phyloP scores from a whole-genome alignment of 1,140 invertebrate species.

The Papilio dardanus region DNA sequence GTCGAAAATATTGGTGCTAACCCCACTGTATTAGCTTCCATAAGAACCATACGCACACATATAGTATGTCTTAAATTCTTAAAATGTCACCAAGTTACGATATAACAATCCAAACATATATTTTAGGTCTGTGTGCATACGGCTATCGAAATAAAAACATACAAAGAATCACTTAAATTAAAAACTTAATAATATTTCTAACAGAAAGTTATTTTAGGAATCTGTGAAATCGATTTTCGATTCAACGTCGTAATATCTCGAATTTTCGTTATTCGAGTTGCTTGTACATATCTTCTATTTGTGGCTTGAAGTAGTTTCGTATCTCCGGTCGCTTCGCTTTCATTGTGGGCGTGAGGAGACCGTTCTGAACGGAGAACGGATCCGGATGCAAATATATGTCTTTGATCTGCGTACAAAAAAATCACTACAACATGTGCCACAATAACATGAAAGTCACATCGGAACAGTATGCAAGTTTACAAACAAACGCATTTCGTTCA shows the following conservation, averaged over 20 bases:
- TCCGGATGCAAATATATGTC: constrained; percentile 97
- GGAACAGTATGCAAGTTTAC: too few relatives aligned
- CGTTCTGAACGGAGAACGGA: constrained; percentile 98
- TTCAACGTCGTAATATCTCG: constrained; percentile 30
- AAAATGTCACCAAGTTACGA: neutral
- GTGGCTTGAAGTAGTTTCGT: constrained; percentile 94
- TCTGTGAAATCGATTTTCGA: constrained; percentile 35
- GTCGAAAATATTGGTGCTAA: too few relatives aligned
- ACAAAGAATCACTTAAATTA: constrained; percentile 28
- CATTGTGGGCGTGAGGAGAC: constrained; percentile 97
- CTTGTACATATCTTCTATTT: constrained; percentile 95
- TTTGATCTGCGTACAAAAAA: constrained; percentile 89
- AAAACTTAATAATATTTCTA: constrained; percentile 36
- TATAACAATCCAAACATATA: neutral
- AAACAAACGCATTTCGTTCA: too few relatives aligned
- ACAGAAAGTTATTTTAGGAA: constrained; percentile 39
- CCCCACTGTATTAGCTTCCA: constrained; percentile 18
- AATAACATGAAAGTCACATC: neutral
- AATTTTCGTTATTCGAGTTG: constrained; percentile 69
- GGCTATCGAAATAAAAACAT: constrained; percentile 15
- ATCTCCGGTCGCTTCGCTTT: constrained; percentile 97
- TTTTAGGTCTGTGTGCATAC: neutral
- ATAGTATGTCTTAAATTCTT: neutral
- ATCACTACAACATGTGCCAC: neutral
- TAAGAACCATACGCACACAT: neutral